Conservation (phyloP, 2,113 vertebrate species). For the Thalassarche chlororhynchos region DNA sequence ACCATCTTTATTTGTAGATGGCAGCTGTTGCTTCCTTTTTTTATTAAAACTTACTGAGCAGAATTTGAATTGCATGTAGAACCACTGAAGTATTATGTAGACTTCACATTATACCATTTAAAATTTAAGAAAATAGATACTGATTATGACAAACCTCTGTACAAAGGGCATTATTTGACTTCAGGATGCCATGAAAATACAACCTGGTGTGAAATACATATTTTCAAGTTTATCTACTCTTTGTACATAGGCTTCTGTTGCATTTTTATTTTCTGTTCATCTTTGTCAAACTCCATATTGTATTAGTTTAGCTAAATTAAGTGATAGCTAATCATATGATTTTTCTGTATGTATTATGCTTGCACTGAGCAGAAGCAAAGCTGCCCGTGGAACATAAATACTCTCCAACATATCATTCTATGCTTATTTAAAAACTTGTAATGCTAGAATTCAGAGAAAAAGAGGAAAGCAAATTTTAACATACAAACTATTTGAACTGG, state of each 20-base stretch:
- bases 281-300: neutral
- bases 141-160: neutral
- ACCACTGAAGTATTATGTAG: conserved; percentile 35
- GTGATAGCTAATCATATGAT: neutral
- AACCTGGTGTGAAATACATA: neutral
- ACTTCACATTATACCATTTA: conserved; percentile 17
- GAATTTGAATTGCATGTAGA: conserved; percentile 34
- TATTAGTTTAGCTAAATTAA: neutral
- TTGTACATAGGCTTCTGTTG: neutral
- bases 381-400: neutral
- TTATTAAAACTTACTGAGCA: neutral
- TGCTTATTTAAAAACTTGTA: neutral
- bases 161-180: conserved; percentile 21
- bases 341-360: neutral
- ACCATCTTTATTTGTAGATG: neutral
- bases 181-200: neutral
- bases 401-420: neutral
- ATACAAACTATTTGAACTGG: neutral
- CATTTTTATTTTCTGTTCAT: neutral
- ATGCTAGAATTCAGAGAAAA: neutral
- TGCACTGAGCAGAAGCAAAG: neutral
- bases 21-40: conserved; percentile 15
- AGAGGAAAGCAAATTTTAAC: neutral
- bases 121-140: neutral
- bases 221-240: neutral